A percentile compares a stretch with the other conserved stretches of the same genome.
Evolutionary conservation across 1,140 invertebrate genomes (phyloP).

Genomic region (Drosophila paulistorum): DNA sequence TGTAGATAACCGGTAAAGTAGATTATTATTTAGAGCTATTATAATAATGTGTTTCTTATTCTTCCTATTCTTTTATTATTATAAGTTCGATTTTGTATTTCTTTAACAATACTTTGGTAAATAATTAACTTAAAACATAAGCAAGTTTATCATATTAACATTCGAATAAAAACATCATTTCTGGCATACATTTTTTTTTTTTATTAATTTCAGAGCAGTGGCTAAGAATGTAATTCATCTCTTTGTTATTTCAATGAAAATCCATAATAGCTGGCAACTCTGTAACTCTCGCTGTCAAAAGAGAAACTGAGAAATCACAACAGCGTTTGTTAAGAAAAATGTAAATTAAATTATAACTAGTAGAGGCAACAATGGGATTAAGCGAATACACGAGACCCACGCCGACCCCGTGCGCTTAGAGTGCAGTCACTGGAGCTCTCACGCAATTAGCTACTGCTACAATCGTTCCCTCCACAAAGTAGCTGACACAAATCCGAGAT

Average conservation of each 20-base stretch:
- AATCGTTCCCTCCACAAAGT: slow-evolving; percentile 5
- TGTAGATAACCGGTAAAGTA: background rate
- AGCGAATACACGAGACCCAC: slow-evolving; percentile 40
- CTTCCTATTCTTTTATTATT: too few species aligned
- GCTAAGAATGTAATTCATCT: too few species aligned
- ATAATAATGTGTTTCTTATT: too few species aligned
- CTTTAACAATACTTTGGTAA: too few species aligned
- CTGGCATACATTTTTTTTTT: too few species aligned
- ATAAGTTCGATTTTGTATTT: too few species aligned
- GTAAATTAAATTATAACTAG: slow-evolving; percentile 80
- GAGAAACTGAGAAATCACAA: slow-evolving; percentile 45
- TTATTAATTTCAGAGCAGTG: too few species aligned
- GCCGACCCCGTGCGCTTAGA: slow-evolving; percentile 42
- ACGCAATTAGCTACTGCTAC: slow-evolving; percentile 44
- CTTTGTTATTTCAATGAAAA: background rate
- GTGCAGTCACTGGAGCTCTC: slow-evolving; percentile 38
- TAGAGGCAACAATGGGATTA: slow-evolving; percentile 64
- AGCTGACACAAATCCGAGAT: slow-evolving; percentile 49
- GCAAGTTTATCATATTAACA: too few species aligned
- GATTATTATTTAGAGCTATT: too few species aligned
- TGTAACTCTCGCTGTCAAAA: slow-evolving; percentile 11
- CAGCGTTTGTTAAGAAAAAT: slow-evolving; percentile 63
- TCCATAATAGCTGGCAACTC: slow-evolving; percentile 46
- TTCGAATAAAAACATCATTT: too few species aligned
- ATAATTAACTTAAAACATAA: too few species aligned